Percentiles rank a stretch among this genome's conserved stretches.
Conservation (phyloP, 2,113 vertebrate genomes). For the Telmatochromis bifrenatus region DNA sequence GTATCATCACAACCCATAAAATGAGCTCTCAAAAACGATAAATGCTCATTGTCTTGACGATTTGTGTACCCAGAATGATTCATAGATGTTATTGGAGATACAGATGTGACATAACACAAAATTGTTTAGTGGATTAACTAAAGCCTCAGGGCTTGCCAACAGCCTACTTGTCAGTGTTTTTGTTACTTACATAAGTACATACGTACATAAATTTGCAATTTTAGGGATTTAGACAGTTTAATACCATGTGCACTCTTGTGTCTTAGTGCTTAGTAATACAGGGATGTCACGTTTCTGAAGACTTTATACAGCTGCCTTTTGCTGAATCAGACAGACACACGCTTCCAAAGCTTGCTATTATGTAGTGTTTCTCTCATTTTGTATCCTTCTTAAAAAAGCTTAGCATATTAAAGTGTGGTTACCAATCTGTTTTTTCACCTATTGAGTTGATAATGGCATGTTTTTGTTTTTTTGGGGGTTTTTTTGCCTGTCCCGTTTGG, state of each 20-base stretch:
- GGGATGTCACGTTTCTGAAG: background rate
- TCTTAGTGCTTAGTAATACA: background rate
- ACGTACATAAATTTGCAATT: background rate
- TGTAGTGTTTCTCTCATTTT: background rate
- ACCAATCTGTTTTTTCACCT: background rate
- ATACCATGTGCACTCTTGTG: background rate
- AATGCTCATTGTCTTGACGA: background rate
- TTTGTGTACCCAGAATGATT: background rate
- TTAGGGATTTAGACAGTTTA: background rate
- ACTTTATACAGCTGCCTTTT: background rate
- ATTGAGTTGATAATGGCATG: background rate
- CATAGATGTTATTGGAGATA: background rate
- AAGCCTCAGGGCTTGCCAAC: background rate
- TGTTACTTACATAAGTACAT: background rate
- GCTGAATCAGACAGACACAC: background rate
- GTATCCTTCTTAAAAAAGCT: background rate
- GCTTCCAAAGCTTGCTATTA: background rate
- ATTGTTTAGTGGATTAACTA: background rate
- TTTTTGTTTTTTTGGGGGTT: fast-evolving
- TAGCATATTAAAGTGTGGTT: background rate
- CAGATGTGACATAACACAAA: background rate
- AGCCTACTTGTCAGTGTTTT: background rate
- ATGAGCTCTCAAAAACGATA: background rate
- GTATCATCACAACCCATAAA: background rate
- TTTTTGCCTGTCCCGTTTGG: background rate